Percentiles rank a stretch among this genome's conserved stretches.
phyloP scores from a whole-genome alignment of 2,888 invertebrate genomes.

The Ypsolopha scabrella region DNA sequence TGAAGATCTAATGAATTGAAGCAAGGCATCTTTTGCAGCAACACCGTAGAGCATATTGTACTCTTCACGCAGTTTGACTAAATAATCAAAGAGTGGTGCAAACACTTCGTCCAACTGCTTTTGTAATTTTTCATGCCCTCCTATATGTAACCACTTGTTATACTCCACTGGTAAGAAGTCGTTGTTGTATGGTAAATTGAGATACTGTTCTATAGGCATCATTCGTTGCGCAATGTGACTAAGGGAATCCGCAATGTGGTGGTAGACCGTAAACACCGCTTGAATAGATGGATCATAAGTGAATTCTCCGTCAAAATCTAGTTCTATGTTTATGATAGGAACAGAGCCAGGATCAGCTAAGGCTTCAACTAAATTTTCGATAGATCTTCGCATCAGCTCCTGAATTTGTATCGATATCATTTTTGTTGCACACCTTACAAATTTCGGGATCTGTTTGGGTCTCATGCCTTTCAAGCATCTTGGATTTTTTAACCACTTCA shows the following conservation, averaged over 20 bases:
- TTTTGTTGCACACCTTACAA: slow-evolving; percentile 53
- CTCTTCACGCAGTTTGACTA: slow-evolving; percentile 58
- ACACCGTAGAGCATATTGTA: slow-evolving; percentile 70
- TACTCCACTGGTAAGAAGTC: slow-evolving; percentile 70
- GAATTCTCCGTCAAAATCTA: slow-evolving; percentile 67
- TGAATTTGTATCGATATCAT: slow-evolving; percentile 72
- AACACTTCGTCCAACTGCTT: slow-evolving; percentile 65
- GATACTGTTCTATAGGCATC: slow-evolving; percentile 68
- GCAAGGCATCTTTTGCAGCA: slow-evolving; percentile 52
- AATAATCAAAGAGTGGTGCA: slow-evolving; percentile 67
- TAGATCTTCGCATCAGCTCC: slow-evolving; percentile 75
- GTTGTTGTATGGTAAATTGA: slow-evolving; percentile 41
- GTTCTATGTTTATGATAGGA: slow-evolving; percentile 72
- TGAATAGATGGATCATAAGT: slow-evolving; percentile 71
- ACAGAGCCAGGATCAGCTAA: slow-evolving; percentile 64
- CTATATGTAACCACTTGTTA: slow-evolving; percentile 66
- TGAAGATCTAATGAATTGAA: slow-evolving; percentile 56
- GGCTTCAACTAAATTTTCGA: slow-evolving; percentile 71
- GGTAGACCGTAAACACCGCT: slow-evolving; percentile 68
- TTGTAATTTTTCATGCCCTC: slow-evolving; percentile 63
- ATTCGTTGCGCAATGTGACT: slow-evolving; percentile 68
- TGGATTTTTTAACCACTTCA: slow-evolving; percentile 60
- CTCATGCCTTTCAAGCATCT: slow-evolving; percentile 52
- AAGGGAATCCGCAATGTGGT: slow-evolving; percentile 68
- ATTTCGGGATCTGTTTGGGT: slow-evolving; percentile 38